phyloP scores from a whole-genome alignment of 2,888 invertebrate genomes.

The Calliphora vomitoria region DNA sequence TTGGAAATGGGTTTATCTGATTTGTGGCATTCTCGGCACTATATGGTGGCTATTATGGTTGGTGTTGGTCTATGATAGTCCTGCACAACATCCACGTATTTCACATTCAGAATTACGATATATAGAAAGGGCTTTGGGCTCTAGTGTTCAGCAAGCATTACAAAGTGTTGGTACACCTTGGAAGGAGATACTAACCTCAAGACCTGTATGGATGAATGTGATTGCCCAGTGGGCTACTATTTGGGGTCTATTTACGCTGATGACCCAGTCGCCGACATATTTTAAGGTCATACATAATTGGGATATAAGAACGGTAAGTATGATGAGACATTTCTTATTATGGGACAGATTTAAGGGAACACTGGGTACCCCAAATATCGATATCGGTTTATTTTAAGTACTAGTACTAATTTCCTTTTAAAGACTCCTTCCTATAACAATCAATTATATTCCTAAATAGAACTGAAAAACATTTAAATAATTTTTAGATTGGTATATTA shows the following conservation, averaged over 20 bases:
- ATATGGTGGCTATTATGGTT: conserved; percentile 89
- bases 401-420: too few relatives aligned
- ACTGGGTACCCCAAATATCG: too few relatives aligned
- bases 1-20: conserved; percentile 90
- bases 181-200: conserved; percentile 86
- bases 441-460: too few relatives aligned
- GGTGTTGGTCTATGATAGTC: conserved; percentile 88
- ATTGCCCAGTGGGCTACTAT: conserved; percentile 88
- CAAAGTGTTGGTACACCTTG: conserved; percentile 87
- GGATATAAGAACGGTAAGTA: conserved; percentile 88
- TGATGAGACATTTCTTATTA: too few relatives aligned
- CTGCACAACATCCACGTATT: conserved; percentile 88
- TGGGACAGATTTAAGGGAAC: not conserved
- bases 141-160: conserved; percentile 80
- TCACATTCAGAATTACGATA: conserved; percentile 86
- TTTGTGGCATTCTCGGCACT: conserved; percentile 87
- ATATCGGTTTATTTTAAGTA: too few relatives aligned
- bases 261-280: conserved; percentile 90
- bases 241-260: conserved; percentile 89
- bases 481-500: conserved; percentile 85
- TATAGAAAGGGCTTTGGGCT: conserved; percentile 86
- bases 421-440: too few relatives aligned
- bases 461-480: not conserved
- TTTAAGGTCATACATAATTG: conserved; percentile 89
- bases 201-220: conserved; percentile 88